These are phyloP conservation scores for Mechanitis mazaeus DNA, from an alignment of 2,888 invertebrate species.

Conservation along the genomic window DNA sequence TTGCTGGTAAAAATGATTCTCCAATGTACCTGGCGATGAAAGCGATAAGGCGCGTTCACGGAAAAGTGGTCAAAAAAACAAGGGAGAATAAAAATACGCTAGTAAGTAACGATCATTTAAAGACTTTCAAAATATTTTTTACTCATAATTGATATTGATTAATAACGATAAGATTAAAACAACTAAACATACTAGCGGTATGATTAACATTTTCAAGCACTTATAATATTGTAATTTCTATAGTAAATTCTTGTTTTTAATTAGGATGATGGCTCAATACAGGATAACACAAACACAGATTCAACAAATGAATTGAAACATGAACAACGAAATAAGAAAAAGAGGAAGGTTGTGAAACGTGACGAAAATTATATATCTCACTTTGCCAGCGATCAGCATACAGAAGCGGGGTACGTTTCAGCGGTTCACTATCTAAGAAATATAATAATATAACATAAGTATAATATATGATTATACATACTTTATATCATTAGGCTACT, in stretches of 20 bases:
- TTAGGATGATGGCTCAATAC: slow-evolving; percentile 26
- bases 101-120: slow-evolving; percentile 4
- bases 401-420: slow-evolving; percentile 83
- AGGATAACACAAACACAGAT: slow-evolving; percentile 21
- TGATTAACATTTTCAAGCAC: too few species aligned
- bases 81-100: slow-evolving; percentile 39
- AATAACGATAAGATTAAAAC: too few species aligned
- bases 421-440: too few species aligned
- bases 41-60: slow-evolving; percentile 82
- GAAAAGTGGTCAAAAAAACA: slow-evolving; percentile 78
- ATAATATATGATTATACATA: too few species aligned
- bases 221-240: too few species aligned
- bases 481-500: too few species aligned
- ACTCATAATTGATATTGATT: too few species aligned
- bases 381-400: slow-evolving; percentile 87
- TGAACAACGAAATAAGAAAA: slow-evolving; percentile 53
- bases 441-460: neutral
- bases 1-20: slow-evolving; percentile 88
- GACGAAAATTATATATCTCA: slow-evolving; percentile 93
- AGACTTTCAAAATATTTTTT: too few species aligned
- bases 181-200: too few species aligned
- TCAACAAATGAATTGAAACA: slow-evolving; percentile 14
- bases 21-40: slow-evolving; percentile 91
- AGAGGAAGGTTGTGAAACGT: slow-evolving; percentile 76
- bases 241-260: too few species aligned